Base-by-base conservation (phyloP, 2,888 invertebrate species). In the Geotrupes spiniger region DNA sequence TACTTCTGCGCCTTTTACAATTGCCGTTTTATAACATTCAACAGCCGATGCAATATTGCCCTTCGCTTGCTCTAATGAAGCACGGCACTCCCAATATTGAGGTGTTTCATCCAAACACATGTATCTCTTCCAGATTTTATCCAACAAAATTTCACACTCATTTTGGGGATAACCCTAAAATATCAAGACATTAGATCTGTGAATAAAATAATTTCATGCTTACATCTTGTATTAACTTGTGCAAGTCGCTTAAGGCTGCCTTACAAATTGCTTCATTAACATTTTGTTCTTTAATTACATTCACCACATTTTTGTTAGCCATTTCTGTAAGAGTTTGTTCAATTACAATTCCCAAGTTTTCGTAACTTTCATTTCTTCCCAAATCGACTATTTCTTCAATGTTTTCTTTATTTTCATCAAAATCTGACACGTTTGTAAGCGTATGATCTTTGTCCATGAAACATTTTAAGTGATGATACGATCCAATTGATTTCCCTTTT, bases 61-160 rank as follows among this genome's bases (percentile, higher is more conserved):
- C 0, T 77, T 60, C 0, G 69, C 54, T 62, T 80, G 79, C 60
- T 81, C 81, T 0, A 82, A 63, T 0, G 78, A 78, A 0, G 81
- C 81, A 1, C 79, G 65, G 48, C 81, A 81, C 62, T 82, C 81
- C 82, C 82, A 82, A 62, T 81, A 82, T 1, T 74, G 71, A 0
- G 79, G 76, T 1, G 68, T 66, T 2, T 74, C 65, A 0, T 72
- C 71, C 0, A 78, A 72, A 0, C 62, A 40, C 0, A 72, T 70
- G 54, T 74, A 78, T 1, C 75, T 70, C 1, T 72, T 69, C 1
- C 76, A 68, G n/a, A 82, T 73, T 0, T 76, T 71, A 0, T 75
- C 73, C 1, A 82, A 64, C 79, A 80, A 82, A 6, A 74, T 72
- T 2, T 78, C 78, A 45, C 79, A 78, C 47, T 80, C 79, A 37